Conservation (phyloP, 2,797 vertebrate species). For the Decapterus maruadsi region DNA sequence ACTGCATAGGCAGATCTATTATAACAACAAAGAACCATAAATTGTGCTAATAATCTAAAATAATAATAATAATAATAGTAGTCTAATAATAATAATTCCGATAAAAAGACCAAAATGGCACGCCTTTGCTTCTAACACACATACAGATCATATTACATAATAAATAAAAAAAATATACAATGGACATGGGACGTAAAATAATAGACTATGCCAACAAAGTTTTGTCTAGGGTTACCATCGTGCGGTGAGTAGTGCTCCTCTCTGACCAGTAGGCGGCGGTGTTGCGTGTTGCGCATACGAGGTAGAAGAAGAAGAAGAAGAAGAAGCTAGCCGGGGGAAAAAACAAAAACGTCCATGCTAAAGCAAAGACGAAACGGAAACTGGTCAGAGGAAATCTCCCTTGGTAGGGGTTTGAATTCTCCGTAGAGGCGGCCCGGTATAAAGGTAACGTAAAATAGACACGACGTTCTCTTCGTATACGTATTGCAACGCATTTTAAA, state of each 20-base stretch:
- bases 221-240: not conserved
- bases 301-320: conserved; percentile 23
- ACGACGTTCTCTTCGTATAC: rapidly evolving
- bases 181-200: not conserved
- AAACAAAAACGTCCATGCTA: no score
- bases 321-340: no score
- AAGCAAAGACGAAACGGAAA: conserved; percentile 25
- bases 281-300: not conserved
- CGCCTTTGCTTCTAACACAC: no score
- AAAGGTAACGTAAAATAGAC: not conserved
- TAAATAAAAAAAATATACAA: not conserved
- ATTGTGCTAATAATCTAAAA: no score
- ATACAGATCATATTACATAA: not conserved
- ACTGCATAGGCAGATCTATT: no score
- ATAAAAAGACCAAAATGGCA: no score
- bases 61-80: no score
- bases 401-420: not conserved
- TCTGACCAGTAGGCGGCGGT: not conserved
- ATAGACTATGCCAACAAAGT: not conserved
- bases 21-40: no score
- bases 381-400: conserved; percentile 14
- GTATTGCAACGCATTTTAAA: rapidly evolving
- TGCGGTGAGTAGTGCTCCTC: rapidly evolving
- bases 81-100: no score
- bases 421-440: not conserved